A percentile compares a stretch with the other conserved stretches of the same genome.
These are phyloP conservation scores for Dasyprocta punctata DNA, from an alignment of 2,113 vertebrate genomes.

Conservation along the genomic window DNA sequence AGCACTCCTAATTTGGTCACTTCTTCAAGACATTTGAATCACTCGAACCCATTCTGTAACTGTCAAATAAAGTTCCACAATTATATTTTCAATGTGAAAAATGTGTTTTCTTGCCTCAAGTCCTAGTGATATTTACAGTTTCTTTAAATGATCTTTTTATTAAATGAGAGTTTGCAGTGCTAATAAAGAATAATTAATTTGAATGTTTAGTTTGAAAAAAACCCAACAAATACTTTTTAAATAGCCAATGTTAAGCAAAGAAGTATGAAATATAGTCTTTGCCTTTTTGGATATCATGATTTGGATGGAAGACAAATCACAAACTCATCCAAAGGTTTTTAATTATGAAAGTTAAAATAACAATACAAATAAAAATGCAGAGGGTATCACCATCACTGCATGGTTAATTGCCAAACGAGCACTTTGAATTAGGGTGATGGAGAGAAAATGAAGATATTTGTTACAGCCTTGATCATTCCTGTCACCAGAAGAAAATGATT, in stretches of 20 bases:
- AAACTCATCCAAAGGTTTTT: neutral
- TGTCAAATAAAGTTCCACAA: neutral
- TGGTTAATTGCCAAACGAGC: constrained; percentile 52
- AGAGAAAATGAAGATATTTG: constrained; percentile 7
- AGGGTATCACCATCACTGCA: neutral
- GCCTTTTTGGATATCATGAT: constrained; percentile 43
- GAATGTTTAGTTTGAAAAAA: constrained; percentile 58
- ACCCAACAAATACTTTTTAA: constrained; percentile 33
- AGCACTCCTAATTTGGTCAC: neutral
- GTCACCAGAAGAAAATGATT: constrained; percentile 10
- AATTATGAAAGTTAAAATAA: constrained; percentile 41
- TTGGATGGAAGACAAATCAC: neutral
- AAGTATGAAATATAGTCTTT: constrained; percentile 42
- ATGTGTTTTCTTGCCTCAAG: neutral
- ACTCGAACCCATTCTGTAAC: neutral
- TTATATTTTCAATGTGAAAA: constrained; percentile 43
- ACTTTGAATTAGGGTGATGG: neutral
- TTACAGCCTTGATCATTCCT: constrained; percentile 35
- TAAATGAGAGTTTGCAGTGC: neutral
- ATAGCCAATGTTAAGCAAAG: constrained; percentile 25
- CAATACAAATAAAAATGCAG: constrained; percentile 61
- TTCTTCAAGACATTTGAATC: constrained; percentile 2
- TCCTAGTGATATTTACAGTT: constrained; percentile 24
- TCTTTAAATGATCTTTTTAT: constrained; percentile 34
- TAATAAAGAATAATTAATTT: constrained; percentile 40